A percentile compares a stretch with the other conserved stretches of the same genome.
Evolutionary conservation across 2,113 vertebrate genomes (phyloP).

Genomic region (Lichenostomus cassidix): DNA sequence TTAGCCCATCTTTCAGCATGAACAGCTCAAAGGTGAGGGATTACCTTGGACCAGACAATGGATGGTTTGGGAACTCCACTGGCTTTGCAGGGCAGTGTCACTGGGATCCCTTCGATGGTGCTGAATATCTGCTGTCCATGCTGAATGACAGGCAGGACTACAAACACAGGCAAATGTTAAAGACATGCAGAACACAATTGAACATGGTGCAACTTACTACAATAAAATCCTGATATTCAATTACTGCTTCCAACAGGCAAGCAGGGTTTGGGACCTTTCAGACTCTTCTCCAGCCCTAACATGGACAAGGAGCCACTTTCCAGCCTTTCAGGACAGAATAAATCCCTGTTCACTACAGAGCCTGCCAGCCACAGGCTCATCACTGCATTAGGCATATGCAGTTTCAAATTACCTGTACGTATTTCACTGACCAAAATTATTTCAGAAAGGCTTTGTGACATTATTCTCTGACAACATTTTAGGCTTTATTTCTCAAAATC

Average conservation of each 20-base stretch:
- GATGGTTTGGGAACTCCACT: slow-evolving; percentile 87
- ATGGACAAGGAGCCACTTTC: background rate
- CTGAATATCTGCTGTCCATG: slow-evolving; percentile 94
- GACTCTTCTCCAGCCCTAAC: background rate
- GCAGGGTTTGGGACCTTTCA: background rate
- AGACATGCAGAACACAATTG: background rate
- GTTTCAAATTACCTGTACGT: background rate
- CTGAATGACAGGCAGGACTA: slow-evolving; percentile 92
- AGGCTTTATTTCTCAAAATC: background rate
- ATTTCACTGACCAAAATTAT: background rate
- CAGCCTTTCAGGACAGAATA: background rate
- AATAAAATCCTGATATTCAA: background rate
- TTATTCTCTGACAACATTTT: background rate
- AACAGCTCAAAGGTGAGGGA: background rate
- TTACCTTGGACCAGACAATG: slow-evolving; percentile 92
- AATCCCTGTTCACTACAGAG: background rate
- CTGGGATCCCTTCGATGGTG: slow-evolving; percentile 87
- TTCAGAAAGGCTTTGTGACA: background rate
- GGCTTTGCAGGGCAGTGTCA: slow-evolving; percentile 88
- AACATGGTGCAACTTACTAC: background rate
- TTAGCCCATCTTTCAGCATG: background rate
- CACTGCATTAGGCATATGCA: rapidly evolving
- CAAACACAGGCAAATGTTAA: slow-evolving; percentile 13
- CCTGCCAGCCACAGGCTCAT: background rate
- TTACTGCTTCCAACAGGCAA: background rate